phyloP scores from a whole-genome alignment of 2,888 invertebrate species.

The Ophion ellenae region DNA sequence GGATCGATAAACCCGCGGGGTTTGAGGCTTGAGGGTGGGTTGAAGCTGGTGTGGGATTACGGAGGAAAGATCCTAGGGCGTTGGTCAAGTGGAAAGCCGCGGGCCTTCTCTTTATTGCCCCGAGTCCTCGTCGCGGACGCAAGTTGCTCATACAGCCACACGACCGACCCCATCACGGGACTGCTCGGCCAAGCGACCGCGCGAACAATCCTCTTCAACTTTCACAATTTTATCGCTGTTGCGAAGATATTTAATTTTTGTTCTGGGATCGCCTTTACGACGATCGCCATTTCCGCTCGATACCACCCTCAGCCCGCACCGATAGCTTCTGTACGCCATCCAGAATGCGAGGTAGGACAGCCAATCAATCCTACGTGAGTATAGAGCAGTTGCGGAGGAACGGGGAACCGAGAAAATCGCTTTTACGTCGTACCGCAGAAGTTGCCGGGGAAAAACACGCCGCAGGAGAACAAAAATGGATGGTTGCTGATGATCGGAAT shows the following conservation, averaged over 20 bases:
- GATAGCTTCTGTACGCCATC: too few species aligned
- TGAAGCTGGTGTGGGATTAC: slow-evolving; percentile 13
- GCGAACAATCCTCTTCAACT: slow-evolving; percentile 73
- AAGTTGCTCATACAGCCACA: slow-evolving; percentile 48
- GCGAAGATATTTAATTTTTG: slow-evolving; percentile 80
- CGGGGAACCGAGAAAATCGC: slow-evolving; percentile 12
- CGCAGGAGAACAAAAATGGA: too few species aligned
- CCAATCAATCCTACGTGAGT: slow-evolving; percentile 41
- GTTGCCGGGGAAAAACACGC: too few species aligned
- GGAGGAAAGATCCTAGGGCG: slow-evolving; percentile 54
- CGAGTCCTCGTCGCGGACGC: slow-evolving; percentile 44
- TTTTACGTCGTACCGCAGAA: not conserved
- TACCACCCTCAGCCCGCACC: too few species aligned
- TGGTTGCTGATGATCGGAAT: too few species aligned
- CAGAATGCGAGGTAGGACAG: slow-evolving; percentile 8
- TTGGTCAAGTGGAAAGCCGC: slow-evolving; percentile 65
- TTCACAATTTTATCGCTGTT: slow-evolving; percentile 77
- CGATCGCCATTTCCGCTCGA: slow-evolving; percentile 68
- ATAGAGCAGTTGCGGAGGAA: slow-evolving; percentile 7
- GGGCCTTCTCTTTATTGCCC: slow-evolving; percentile 73
- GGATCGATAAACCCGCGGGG: slow-evolving; percentile 36
- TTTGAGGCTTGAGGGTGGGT: not conserved
- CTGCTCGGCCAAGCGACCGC: slow-evolving; percentile 46
- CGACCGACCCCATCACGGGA: slow-evolving; percentile 62
- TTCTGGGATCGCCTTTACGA: slow-evolving; percentile 75